Conservation (phyloP, 2,113 vertebrate species). For the Pterocles orientalis region DNA sequence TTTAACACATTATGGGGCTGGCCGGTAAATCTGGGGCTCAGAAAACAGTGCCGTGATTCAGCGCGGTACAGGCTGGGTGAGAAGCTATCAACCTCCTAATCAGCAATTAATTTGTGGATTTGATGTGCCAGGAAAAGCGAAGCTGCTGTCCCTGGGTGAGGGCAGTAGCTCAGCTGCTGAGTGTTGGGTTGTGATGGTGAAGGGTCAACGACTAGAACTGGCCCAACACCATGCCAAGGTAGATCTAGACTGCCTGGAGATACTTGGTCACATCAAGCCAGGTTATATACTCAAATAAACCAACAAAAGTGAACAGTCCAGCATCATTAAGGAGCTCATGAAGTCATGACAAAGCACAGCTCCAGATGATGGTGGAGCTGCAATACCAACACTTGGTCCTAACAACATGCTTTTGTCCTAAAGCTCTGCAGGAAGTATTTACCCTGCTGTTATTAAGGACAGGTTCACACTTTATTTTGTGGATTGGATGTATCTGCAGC, state of each 20-base stretch:
- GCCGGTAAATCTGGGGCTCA: neutral
- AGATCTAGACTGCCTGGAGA: neutral
- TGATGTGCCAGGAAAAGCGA: neutral
- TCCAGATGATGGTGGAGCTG: accelerated
- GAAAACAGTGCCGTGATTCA: neutral
- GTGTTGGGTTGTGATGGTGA: neutral
- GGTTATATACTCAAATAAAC: neutral
- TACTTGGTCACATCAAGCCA: neutral
- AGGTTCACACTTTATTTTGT: neutral
- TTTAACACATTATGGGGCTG: neutral
- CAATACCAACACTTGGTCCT: neutral
- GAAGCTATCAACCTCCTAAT: neutral
- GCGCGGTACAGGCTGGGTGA: neutral
- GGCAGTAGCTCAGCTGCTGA: neutral
- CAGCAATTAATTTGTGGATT: neutral
- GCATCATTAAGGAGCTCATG: neutral
- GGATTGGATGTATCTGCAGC: neutral
- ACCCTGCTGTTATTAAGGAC: neutral
- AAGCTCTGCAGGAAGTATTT: neutral
- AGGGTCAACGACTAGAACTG: neutral
- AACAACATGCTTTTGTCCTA: neutral
- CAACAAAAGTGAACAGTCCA: too few species aligned
- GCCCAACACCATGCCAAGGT: neutral
- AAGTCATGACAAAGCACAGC: neutral
- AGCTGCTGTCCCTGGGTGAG: neutral